These are phyloP conservation scores for Paraplagusia blochii DNA, from an alignment of 2,113 vertebrate genomes.

Conservation along the genomic window DNA sequence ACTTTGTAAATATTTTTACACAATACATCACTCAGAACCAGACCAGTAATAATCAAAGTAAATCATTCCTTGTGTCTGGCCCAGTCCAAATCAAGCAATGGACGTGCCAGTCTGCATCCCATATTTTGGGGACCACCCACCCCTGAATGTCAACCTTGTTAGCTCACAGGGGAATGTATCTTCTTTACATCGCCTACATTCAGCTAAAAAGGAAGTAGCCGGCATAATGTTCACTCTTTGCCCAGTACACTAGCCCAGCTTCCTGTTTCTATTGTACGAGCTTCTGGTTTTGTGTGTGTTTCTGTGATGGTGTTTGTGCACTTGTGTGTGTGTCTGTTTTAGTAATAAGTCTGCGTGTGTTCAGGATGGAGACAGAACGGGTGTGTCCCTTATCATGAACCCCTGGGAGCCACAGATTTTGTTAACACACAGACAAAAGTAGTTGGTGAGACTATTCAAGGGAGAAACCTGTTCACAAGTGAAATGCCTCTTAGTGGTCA, in stretches of 20 bases:
- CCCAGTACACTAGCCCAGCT: constrained; percentile 50
- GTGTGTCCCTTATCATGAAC: constrained; percentile 52
- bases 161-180: too few species aligned
- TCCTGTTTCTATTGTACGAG: constrained; percentile 68
- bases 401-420: constrained; percentile 38
- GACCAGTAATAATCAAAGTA: too few species aligned
- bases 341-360: constrained; percentile 12
- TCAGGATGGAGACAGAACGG: constrained; percentile 26
- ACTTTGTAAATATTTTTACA: too few species aligned
- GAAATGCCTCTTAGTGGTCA: not conserved
- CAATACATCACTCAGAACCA: too few species aligned
- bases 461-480: constrained; percentile 8
- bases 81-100: too few species aligned
- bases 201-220: constrained; percentile 43
- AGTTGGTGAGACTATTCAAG: constrained; percentile 19
- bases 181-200: constrained; percentile 14
- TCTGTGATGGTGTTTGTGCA: not conserved
- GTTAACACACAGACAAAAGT: constrained; percentile 30
- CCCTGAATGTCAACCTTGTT: too few species aligned
- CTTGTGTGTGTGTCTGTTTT: constrained; percentile 31
- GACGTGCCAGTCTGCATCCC: too few species aligned
- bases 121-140: too few species aligned
- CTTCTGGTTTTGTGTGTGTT: constrained; percentile 1
- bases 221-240: constrained; percentile 65
- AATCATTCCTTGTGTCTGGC: too few species aligned